Evolutionary conservation across 2,888 invertebrate genomes (phyloP).

Genomic region (Periphyllus acericola): DNA sequence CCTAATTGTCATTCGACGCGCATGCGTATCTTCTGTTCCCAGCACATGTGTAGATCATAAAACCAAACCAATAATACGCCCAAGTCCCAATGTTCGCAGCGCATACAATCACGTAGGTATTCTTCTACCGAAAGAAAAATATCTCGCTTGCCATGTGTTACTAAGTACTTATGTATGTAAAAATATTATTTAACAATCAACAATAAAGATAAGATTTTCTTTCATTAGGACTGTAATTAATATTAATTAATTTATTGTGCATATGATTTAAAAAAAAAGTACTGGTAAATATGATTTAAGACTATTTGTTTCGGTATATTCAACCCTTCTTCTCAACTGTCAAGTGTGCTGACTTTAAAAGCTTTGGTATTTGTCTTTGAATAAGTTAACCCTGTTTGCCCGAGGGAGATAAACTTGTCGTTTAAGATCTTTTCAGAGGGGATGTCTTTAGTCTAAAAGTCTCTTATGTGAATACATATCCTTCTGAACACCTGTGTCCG

Average conservation of each 20-base stretch:
- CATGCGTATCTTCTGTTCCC: slow-evolving; percentile 21
- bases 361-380: slow-evolving; percentile 59
- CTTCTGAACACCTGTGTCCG: slow-evolving; percentile 38
- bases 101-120: slow-evolving; percentile 50
- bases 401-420: slow-evolving; percentile 52
- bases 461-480: slow-evolving; percentile 29
- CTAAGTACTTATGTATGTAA: not conserved
- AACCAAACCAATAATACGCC: slow-evolving; percentile 45
- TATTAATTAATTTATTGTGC: not conserved
- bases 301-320: not conserved
- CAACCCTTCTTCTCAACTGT: slow-evolving; percentile 6
- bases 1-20: slow-evolving; percentile 58
- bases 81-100: slow-evolving; percentile 15
- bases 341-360: slow-evolving; percentile 44
- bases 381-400: slow-evolving; percentile 53
- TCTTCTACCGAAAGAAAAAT: not conserved
- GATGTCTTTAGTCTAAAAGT: slow-evolving; percentile 26
- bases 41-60: slow-evolving; percentile 53
- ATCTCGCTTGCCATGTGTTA: not conserved
- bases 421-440: slow-evolving; percentile 29
- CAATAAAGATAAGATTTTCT: not conserved
- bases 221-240: not conserved
- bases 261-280: not conserved
- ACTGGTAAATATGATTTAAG: not conserved
- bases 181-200: not conserved